phyloP scores from a whole-genome alignment of 1,140 invertebrate species.

The Drosophila watanabei region DNA sequence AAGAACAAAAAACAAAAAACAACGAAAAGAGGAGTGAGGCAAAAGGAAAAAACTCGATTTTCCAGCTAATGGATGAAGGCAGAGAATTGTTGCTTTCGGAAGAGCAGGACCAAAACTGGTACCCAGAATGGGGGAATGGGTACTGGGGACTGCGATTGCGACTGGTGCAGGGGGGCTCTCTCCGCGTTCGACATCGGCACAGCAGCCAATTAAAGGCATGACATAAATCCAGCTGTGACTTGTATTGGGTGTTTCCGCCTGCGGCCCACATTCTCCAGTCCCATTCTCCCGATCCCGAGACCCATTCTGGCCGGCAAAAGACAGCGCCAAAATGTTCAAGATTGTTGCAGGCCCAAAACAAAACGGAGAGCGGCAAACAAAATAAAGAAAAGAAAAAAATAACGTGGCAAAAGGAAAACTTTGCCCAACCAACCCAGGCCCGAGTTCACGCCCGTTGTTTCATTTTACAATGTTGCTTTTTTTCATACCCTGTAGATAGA shows the following conservation, averaged over 20 bases:
- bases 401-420: conserved; percentile 55
- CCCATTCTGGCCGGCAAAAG: conserved; percentile 54
- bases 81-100: conserved; percentile 62
- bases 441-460: conserved; percentile 78
- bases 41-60: conserved; percentile 70
- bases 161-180: conserved; percentile 13
- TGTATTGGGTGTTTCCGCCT: conserved; percentile 85
- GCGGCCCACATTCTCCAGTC: conserved; percentile 80
- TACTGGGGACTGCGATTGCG: conserved; percentile 11
- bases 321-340: conserved; percentile 79
- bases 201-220: conserved; percentile 85
- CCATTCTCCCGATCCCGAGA: conserved; percentile 16
- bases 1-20: background rate
- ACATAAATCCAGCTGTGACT: conserved; percentile 85
- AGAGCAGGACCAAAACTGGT: conserved; percentile 27
- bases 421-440: conserved; percentile 52
- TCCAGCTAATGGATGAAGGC: conserved; percentile 77
- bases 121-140: conserved; percentile 23
- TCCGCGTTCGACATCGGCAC: conserved; percentile 67
- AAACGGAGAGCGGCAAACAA: conserved; percentile 54
- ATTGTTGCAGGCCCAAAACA: conserved; percentile 74
- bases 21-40: no score
- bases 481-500: conserved; percentile 11
- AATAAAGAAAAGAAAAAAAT: conserved; percentile 24
- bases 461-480: conserved; percentile 68